Evolutionary conservation across 1,140 invertebrate species (phyloP), one percentile per base, ranked within the genome.

Genomic region (Trichonephila clavipes): DNA sequence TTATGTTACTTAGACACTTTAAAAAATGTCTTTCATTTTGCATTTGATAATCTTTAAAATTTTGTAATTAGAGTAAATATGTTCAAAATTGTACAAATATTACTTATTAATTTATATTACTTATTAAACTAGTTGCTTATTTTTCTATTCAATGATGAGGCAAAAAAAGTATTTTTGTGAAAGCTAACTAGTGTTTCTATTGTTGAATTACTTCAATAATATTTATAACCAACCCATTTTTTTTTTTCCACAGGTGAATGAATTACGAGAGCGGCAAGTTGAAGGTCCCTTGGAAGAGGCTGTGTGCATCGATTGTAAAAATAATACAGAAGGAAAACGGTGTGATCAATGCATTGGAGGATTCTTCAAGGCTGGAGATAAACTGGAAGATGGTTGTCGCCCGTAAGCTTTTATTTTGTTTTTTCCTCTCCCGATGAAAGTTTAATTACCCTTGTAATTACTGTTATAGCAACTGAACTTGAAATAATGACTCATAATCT

Each of bases 281-380:
- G 95, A 94, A 92, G 95, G 94, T n/a, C 81, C 94, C 16, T 24
- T 94, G 83, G 95, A 88, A 82, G 97, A 97, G 95, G 98, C 98
- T 18, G 96, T 97, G 24, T 99, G 99, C 95, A 96, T 98, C n/a
- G 96, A 97, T 59, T 99, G 99, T 96, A 97, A 96, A 5, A 98
- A 99, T 95, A 97, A 97, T 94, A 99, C 98, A 2, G 97, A 97
- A 91, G 98, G 98, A 0, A 96, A 97, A 82, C 97, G 97, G 82
- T 99, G 98, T 96, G 98, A 98, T 61, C 96, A 97, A 89, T 99
- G 99, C 95, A 97, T 98, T 72, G 96, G 96, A 3, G 98, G 98
- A 2, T 98, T 97, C 96, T 99, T 99, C 95, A 96, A 98, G 94
- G 97, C 98, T 87, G 97, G 97, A 5, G 97, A 98, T 94, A 97